Base-by-base conservation (phyloP, 1,140 invertebrate species). In the Oedothorax gibbosus region DNA sequence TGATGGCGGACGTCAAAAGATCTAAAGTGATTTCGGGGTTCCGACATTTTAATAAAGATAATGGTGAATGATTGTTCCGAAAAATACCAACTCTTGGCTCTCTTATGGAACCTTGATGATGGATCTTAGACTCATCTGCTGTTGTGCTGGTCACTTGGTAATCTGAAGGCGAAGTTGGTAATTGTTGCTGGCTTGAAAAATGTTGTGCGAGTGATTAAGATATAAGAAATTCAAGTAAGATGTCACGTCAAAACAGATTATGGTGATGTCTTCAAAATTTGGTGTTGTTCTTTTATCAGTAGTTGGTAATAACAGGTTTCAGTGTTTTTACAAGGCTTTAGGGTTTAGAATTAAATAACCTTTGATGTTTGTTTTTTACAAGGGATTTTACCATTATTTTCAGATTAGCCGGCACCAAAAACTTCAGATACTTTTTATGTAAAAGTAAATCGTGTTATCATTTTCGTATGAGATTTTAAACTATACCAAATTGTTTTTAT, bases 11-110 rank as follows among this genome's bases (percentile, higher is more conserved):
- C 7, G 15, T 2, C 21, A 6, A 64, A n/a, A 64, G 21, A 62
- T 64, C 35, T 54, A 77, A 76, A 15, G 57, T 64, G 35, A 20
- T 62, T 20, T 51, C 51, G 9, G 50, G 51, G 21, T 64, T 20
- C 51, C 76, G 76, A 79, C 76, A 66, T 79, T 79, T 79, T 79
- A 79, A 79, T 78, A 51, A 21, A 53, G 62, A 78, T 78, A 78
- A 78, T 79, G 18, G 62, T 54, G 76, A 79, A 50, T 79, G 76
- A 79, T 79, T 54, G 54, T 57, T 53, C 62, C 68, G 65, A 51
- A 79, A 79, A 79, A 20, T 51, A 20, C 5, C 50, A n/a, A 66
- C 20, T 66, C 51, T 66, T 64, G 49, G n/a, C 14, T 49, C n/a
- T 20, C 6, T 62, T 8, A 10, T 62, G 76, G 11, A 75, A 62